Conservation (phyloP, 2,888 invertebrate genomes). For the Stenoptilia bipunctidactyla region DNA sequence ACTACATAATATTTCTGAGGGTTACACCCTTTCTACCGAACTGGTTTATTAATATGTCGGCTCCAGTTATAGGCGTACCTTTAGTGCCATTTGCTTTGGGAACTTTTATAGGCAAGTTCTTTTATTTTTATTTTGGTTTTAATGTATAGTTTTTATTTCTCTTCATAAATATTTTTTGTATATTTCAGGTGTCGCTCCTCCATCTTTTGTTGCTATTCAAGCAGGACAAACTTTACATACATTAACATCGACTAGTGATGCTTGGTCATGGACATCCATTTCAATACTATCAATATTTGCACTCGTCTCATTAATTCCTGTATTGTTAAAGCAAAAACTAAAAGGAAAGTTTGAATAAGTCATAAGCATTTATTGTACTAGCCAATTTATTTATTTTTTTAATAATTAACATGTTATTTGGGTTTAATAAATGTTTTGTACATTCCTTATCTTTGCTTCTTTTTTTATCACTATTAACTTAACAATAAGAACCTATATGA, state of each 20-base stretch:
- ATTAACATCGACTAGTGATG: conserved; percentile 88
- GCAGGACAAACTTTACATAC: conserved; percentile 96
- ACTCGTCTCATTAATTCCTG: conserved; percentile 86
- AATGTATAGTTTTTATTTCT: not conserved
- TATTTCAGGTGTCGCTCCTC: conserved; percentile 90
- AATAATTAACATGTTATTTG: conserved; percentile 15
- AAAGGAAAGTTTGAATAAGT: conserved; percentile 81
- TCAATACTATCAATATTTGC: conserved; percentile 84
- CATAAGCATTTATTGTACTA: conserved; percentile 26
- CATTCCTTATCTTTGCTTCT: conserved; percentile 35
- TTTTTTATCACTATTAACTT: conserved; percentile 22
- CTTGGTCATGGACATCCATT: conserved; percentile 91
- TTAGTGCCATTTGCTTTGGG: conserved; percentile 92
- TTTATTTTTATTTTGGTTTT: not conserved
- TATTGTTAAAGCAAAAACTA: conserved; percentile 85
- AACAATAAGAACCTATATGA: conserved; percentile 82
- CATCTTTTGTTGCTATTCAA: conserved; percentile 97
- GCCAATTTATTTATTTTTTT: conserved; percentile 38
- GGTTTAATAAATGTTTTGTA: conserved; percentile 25
- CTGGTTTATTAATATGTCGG: conserved; percentile 98
- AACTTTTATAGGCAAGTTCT: conserved; percentile 84
- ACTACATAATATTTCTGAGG: conserved; percentile 96
- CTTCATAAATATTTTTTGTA: conserved; percentile 1
- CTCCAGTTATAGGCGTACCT: conserved; percentile 97
- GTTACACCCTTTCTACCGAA: conserved; percentile 98